Evolutionary conservation across 2,113 vertebrate species (phyloP).

Genomic region (Taxidea taxus): DNA sequence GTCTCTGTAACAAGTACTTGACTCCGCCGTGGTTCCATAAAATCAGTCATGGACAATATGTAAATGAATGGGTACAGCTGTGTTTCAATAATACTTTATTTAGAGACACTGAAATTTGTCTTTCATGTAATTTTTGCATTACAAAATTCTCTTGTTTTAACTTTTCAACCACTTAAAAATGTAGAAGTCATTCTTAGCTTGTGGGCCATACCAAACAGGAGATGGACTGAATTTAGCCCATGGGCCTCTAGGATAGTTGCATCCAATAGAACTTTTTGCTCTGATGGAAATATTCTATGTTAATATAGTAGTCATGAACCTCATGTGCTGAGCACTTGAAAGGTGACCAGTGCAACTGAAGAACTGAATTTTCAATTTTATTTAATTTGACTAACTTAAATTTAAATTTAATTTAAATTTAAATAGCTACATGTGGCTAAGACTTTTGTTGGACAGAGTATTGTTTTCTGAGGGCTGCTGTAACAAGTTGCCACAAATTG

Average conservation of each 20-base stretch:
- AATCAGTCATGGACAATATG: background rate
- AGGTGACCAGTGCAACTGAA: background rate
- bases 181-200: background rate
- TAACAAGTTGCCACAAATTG: background rate
- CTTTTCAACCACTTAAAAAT: background rate
- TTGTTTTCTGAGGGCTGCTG: background rate
- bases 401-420: background rate
- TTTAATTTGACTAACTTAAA: background rate
- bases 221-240: background rate
- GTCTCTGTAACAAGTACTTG: background rate
- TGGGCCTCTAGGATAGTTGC: background rate
- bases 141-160: background rate
- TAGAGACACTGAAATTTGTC: background rate
- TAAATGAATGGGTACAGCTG: background rate
- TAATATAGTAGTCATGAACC: background rate
- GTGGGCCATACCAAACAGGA: background rate
- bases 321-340: background rate
- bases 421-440: background rate
- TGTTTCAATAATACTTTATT: background rate
- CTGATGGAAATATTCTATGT: background rate
- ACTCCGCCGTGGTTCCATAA: background rate
- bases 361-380: background rate
- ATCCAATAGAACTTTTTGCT: background rate
- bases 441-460: background rate
- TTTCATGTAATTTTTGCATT: background rate